These are phyloP conservation scores for Tetranychus urticae DNA, from an alignment of 1,140 invertebrate genomes.

Conservation along the genomic window DNA sequence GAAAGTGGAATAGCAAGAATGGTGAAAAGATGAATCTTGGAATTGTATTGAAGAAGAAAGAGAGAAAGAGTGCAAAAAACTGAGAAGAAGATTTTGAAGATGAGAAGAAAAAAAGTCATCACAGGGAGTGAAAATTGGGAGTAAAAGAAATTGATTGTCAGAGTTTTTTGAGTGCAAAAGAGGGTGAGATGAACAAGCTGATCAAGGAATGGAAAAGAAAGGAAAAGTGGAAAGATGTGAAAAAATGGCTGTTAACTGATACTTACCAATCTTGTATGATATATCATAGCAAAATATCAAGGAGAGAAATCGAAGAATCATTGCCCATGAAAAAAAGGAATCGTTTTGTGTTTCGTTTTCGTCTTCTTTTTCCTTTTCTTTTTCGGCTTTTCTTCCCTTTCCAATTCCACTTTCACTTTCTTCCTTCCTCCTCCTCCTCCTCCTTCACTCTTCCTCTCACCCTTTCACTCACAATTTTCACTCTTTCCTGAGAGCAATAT, in stretches of 20 bases:
- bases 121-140: not conserved
- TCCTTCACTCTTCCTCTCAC: not conserved
- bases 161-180: not conserved
- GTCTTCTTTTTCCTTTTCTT: not conserved
- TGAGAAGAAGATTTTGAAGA: not conserved
- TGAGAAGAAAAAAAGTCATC: not conserved
- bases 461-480: not conserved
- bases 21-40: not conserved
- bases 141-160: not conserved
- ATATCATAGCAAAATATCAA: not conserved
- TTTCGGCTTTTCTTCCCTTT: not conserved
- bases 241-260: not conserved
- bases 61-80: not conserved
- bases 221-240: not conserved
- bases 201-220: not conserved
- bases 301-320: not conserved
- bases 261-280: not conserved
- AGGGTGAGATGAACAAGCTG: not conserved
- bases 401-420: not conserved
- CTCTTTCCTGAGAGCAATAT: too few relatives aligned
- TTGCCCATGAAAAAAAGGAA: not conserved
- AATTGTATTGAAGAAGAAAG: not conserved
- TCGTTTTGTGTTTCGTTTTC: not conserved
- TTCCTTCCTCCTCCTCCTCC: not conserved
- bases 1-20: too few relatives aligned